Evolutionary conservation across 2,888 invertebrate genomes (phyloP), one percentile per base, ranked within the genome.

Genomic region (Erpobdella octoculata): DNA sequence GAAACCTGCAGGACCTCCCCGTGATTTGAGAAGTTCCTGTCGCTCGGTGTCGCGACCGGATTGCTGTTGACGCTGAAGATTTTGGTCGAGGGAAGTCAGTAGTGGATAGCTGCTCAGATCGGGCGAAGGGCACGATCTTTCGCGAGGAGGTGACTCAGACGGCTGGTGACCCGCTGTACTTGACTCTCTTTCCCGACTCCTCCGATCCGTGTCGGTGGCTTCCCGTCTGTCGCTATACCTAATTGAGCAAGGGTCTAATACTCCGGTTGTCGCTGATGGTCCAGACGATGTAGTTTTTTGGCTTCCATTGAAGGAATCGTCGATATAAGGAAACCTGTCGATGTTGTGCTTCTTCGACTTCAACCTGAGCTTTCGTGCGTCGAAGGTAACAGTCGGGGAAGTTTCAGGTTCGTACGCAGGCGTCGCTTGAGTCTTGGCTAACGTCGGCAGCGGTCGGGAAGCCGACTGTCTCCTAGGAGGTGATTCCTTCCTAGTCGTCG

Each of bases 261-360:
- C 62, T 28, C n/a, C 9, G n/a, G 31, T 35, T n/a, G 62, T 62
- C 6, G 62, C 33, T n/a, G 62, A 33, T n/a, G 31, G 9, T 9
- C 9, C n/a, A 25, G 53, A 8, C 28, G 28, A 53, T 5, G 21
- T 53, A 21, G 53, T 25, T 15, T 8, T 18, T 28, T 53, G 21
- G 53, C 28, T 53, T 28, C 62, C 62, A 21, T 31, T 35, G 18
- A 53, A 25, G 35, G 31, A 33, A 48, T 68, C 68, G 33, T 68
- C 68, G 48, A 68, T 68, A 31, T 46, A 68, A 5, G 68, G 68
- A 46, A 68, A 68, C 46, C 48, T 5, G 28, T 68, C 68, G 15
- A 68, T 68, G 48, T 68, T 68, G 37, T 68, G 48, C 31, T 68
- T 68, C 12, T 36, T 38, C 8, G 68, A 68, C 33, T 68, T 41